Conservation (phyloP, 1,140 invertebrate species). For the Monomorium pharaonis region DNA sequence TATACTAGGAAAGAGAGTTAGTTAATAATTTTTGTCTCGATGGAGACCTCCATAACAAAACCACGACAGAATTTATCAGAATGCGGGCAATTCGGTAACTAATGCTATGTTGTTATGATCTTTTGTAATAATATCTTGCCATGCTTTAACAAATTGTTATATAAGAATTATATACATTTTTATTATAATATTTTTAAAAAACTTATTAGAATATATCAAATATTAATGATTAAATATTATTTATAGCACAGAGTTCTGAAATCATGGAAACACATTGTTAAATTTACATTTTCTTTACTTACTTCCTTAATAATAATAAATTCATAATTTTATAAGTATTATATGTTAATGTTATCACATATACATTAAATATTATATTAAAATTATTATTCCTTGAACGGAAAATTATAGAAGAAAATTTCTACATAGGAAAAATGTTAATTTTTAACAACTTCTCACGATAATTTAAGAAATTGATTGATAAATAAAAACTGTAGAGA, state of each 20-base stretch:
- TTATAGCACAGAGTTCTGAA: no score
- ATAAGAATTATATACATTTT: no score
- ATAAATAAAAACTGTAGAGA: no score
- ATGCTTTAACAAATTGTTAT: not conserved
- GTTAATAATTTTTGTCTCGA: slow-evolving; percentile 4
- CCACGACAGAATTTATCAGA: not conserved
- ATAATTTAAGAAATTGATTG: not conserved
- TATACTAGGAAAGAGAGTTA: not conserved
- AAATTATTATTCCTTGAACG: not conserved
- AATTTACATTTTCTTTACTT: no score
- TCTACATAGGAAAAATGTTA: not conserved
- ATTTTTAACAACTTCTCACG: not conserved
- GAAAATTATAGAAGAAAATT: not conserved
- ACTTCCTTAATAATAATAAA: no score
- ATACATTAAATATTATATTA: no score
- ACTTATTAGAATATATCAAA: no score
- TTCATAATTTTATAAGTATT: no score
- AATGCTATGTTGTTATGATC: not conserved
- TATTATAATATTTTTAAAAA: no score
- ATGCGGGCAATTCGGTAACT: not conserved
- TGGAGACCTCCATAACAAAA: not conserved
- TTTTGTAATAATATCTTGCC: not conserved
- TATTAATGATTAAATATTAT: no score
- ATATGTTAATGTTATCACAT: no score
- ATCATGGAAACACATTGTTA: no score